Conservation (phyloP, 2,888 invertebrate genomes). For the Sphaerophoria taeniata region DNA sequence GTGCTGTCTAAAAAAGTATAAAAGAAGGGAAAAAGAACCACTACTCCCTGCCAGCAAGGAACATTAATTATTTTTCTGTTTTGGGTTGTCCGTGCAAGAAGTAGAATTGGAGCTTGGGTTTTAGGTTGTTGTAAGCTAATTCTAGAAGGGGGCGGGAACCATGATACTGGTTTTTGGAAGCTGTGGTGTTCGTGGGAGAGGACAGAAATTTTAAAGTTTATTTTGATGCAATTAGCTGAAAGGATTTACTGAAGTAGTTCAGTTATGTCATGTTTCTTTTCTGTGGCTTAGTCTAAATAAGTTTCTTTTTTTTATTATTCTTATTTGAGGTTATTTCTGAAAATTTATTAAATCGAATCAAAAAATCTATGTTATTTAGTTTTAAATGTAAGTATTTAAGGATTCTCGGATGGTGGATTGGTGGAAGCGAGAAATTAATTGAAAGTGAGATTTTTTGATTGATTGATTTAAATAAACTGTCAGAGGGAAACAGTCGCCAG, state of each 20-base stretch:
- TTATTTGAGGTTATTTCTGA: no score
- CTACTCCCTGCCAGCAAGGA: conserved; percentile 27
- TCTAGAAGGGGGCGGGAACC: conserved; percentile 4
- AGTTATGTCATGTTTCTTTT: conserved; percentile 8
- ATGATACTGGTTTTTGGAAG: conserved; percentile 10
- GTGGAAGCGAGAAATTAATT: no score
- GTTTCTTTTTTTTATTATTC: no score
- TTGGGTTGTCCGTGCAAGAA: conserved; percentile 48
- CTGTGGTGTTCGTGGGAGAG: conserved; percentile 29
- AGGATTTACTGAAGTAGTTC: conserved; percentile 52
- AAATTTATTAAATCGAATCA: no score
- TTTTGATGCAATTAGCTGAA: conserved; percentile 72
- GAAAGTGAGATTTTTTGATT: no score
- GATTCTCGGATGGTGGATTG: no score
- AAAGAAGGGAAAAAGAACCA: neutral
- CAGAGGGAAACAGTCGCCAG: neutral
- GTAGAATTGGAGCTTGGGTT: neutral
- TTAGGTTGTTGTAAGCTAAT: conserved; percentile 1
- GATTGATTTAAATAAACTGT: neutral
- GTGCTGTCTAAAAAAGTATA: no score
- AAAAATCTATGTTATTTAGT: no score
- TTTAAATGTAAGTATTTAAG: no score
- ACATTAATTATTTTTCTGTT: conserved; percentile 72
- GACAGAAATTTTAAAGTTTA: conserved; percentile 57
- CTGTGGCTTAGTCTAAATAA: conserved; percentile 18